A percentile compares a stretch with the other conserved stretches of the same genome.
These are phyloP conservation scores for Cyphomyrus plagiostoma DNA, from an alignment of 2,113 vertebrate genomes.

Conservation along the genomic window DNA sequence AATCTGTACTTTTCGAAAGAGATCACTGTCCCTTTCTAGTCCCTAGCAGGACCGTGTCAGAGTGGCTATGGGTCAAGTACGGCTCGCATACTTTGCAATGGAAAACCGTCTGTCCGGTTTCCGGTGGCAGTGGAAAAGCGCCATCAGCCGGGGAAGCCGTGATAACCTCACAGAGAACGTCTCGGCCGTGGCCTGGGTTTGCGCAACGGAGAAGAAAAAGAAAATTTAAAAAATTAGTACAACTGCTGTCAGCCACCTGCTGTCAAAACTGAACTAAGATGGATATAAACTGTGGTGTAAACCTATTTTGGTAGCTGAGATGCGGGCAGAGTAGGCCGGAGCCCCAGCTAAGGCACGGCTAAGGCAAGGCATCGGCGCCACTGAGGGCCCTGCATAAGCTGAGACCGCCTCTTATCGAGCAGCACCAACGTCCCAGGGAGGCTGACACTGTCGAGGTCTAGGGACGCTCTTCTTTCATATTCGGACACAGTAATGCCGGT, in stretches of 20 bases:
- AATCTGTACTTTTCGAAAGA: not conserved
- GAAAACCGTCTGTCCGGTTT: not conserved
- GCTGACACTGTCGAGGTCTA: not conserved
- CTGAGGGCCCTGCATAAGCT: not conserved
- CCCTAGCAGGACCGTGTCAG: not conserved
- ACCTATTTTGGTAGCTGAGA: not conserved
- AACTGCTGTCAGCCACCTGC: not conserved
- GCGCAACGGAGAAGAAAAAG: not conserved
- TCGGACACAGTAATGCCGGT: not conserved
- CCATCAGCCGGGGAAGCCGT: not conserved
- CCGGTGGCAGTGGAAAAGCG: not conserved
- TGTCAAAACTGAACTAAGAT: not conserved
- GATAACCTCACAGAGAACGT: not conserved
- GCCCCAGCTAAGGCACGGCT: too few species aligned
- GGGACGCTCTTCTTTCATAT: not conserved
- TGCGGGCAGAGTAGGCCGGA: not conserved
- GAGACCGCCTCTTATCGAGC: not conserved
- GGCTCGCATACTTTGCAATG: not conserved
- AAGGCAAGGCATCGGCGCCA: not conserved
- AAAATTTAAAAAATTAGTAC: not conserved
- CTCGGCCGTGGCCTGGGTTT: not conserved
- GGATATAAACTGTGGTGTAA: not conserved
- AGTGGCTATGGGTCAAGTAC: too few species aligned
- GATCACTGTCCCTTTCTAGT: not conserved
- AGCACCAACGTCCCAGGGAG: not conserved